Conservation (phyloP, 1,140 invertebrate species). For the Thalassaphorura encarpata region DNA sequence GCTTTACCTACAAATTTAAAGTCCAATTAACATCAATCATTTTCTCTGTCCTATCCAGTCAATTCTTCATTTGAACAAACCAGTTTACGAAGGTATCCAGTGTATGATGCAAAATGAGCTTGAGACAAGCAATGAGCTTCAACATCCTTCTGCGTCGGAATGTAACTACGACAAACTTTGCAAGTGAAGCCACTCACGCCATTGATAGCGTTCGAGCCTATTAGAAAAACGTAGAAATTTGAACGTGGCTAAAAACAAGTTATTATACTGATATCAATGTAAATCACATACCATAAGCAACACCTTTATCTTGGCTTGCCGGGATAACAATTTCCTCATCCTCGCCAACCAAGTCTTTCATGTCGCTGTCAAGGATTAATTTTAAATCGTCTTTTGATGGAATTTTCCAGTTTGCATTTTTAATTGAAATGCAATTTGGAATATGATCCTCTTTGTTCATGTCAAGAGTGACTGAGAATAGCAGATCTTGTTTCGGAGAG, state of each 20-base stretch:
- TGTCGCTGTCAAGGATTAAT: constrained; percentile 15
- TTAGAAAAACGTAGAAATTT: too few relatives aligned
- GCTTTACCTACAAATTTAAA: too few relatives aligned
- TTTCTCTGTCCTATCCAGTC: too few relatives aligned
- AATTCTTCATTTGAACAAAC: too few relatives aligned
- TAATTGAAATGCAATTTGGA: constrained; percentile 17
- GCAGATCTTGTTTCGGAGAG: constrained; percentile 17
- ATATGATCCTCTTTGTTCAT: constrained; percentile 15
- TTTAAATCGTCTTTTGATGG: constrained; percentile 19
- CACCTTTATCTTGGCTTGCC: constrained; percentile 10
- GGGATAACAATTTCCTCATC: constrained; percentile 19
- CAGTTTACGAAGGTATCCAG: constrained; percentile 17
- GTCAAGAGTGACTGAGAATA: constrained; percentile 25
- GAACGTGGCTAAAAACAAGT: neutral
- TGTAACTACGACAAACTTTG: constrained; percentile 28
- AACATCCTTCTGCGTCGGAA: constrained; percentile 8
- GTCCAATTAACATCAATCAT: too few relatives aligned
- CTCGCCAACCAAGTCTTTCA: constrained; percentile 10
- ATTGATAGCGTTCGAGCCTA: constrained; percentile 22
- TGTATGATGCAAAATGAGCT: constrained; percentile 20
- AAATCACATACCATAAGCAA: constrained; percentile 13
- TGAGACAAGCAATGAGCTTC: constrained; percentile 19
- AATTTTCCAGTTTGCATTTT: constrained; percentile 3
- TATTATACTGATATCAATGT: neutral
- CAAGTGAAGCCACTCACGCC: constrained; percentile 21